Percentiles rank a stretch among this genome's conserved stretches.
Evolutionary conservation across 2,888 invertebrate genomes (phyloP).

Genomic region (Athetis lepigone): DNA sequence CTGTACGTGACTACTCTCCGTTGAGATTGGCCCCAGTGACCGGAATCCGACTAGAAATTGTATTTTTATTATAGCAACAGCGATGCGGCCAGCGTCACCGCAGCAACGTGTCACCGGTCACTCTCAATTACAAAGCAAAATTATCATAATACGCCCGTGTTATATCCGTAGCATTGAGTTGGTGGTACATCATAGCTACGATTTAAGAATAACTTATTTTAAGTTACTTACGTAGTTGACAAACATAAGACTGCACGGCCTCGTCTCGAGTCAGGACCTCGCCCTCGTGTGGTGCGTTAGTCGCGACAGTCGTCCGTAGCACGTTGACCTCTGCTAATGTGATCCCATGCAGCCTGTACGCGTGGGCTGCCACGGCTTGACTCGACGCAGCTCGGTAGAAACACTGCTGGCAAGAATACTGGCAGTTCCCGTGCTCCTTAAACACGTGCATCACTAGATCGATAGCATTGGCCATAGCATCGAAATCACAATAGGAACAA

Average conservation of each 20-base stretch:
- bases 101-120: too few species aligned
- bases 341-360: constrained; percentile 76
- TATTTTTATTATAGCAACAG: too few species aligned
- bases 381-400: constrained; percentile 92
- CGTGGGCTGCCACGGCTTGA: constrained; percentile 92
- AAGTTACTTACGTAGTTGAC: constrained; percentile 66
- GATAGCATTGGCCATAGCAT: constrained; percentile 76
- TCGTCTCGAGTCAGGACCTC: constrained; percentile 73
- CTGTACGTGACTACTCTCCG: too few species aligned
- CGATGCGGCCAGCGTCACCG: too few species aligned
- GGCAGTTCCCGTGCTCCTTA: constrained; percentile 91
- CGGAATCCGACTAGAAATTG: too few species aligned
- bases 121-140: too few species aligned
- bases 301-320: constrained; percentile 64
- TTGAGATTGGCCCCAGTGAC: too few species aligned
- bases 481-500: constrained; percentile 91
- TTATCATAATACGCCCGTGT: too few species aligned
- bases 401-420: constrained; percentile 92
- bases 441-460: constrained; percentile 91
- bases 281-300: constrained; percentile 53
- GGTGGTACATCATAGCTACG: too few species aligned
- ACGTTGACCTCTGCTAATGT: constrained; percentile 61
- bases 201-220: neutral
- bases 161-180: too few species aligned
- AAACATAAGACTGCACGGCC: constrained; percentile 80